Evolutionary conservation across 2,113 vertebrate species (phyloP).

Genomic region (Chaetura pelagica): DNA sequence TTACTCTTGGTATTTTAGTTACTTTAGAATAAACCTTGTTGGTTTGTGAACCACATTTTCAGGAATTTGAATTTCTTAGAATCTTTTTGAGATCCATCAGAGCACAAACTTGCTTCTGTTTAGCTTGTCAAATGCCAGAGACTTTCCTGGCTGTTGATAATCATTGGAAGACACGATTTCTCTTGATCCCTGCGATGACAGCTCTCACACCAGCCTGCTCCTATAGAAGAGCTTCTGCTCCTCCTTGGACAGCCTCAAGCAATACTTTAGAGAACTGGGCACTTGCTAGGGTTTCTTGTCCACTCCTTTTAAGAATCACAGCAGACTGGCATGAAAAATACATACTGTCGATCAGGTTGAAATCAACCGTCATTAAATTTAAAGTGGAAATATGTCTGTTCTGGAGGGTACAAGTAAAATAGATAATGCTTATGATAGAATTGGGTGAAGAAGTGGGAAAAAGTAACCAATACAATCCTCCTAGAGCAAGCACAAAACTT

Average conservation of each 20-base stretch:
- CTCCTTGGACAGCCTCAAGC: background rate
- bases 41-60: background rate
- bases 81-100: background rate
- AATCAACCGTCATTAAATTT: background rate
- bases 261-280: background rate
- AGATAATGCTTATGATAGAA: background rate
- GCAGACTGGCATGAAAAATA: background rate
- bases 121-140: background rate
- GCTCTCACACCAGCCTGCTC: background rate
- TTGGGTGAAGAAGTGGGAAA: background rate
- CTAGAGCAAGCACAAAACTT: background rate
- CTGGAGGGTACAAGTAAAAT: background rate
- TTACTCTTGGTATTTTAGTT: background rate
- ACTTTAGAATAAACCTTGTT: background rate
- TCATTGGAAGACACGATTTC: background rate
- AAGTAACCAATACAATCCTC: accelerated
- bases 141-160: background rate
- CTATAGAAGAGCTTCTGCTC: background rate
- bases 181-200: background rate
- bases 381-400: background rate
- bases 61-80: background rate
- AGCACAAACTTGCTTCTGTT: background rate
- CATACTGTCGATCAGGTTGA: background rate
- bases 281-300: background rate
- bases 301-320: background rate